Conservation (phyloP, 2,888 invertebrate genomes). For the Sycophila texana region DNA sequence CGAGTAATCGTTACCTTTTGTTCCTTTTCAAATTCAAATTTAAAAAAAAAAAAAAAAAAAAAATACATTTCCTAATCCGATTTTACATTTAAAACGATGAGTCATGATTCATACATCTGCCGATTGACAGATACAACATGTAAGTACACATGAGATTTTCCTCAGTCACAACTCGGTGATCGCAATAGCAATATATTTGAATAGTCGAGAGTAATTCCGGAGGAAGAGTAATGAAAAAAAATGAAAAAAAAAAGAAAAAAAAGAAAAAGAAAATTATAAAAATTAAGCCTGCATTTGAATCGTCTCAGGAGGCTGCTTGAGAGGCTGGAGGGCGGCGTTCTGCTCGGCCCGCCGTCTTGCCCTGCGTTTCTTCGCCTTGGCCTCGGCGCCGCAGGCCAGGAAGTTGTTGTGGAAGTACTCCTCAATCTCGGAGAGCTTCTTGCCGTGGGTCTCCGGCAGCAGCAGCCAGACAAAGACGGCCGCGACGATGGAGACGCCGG, state of each 20-base stretch:
- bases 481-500: slow-evolving; percentile 75
- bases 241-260: slow-evolving; percentile 9
- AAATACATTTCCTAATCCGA: no score
- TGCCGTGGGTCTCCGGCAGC: slow-evolving; percentile 77
- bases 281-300: neutral
- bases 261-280: neutral
- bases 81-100: no score
- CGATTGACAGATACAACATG: no score
- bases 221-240: neutral
- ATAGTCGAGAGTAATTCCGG: no score
- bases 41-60: no score
- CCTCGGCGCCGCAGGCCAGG: slow-evolving; percentile 66
- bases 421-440: slow-evolving; percentile 76
- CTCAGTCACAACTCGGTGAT: no score
- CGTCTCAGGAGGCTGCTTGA: slow-evolving; percentile 61
- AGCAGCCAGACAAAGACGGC: slow-evolving; percentile 75
- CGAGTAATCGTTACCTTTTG: no score
- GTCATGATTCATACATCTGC: no score
- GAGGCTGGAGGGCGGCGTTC: slow-evolving; percentile 64
- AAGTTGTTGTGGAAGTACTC: slow-evolving; percentile 76
- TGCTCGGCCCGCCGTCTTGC: slow-evolving; percentile 61
- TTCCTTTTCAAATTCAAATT: no score
- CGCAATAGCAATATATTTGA: no score
- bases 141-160: no score
- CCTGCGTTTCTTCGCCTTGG: slow-evolving; percentile 64